Evolutionary conservation across 2,113 vertebrate genomes (phyloP).

Genomic region (Psettodes erumei): DNA sequence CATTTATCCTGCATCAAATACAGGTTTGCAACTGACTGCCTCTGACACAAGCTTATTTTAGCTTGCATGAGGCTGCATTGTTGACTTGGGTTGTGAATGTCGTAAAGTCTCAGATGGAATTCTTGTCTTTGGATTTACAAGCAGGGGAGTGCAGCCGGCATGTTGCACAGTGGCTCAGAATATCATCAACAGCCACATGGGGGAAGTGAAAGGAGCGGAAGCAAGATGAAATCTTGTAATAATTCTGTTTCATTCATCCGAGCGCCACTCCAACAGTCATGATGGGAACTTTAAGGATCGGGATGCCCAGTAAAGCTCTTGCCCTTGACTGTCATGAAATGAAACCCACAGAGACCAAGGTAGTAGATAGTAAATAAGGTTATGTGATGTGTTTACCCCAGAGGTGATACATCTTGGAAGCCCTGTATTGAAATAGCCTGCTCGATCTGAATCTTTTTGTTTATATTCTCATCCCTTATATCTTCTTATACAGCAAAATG

Average conservation of each 20-base stretch:
- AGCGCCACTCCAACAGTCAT: conserved; percentile 27
- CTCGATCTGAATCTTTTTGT: neutral
- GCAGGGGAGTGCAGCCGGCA: conserved; percentile 18
- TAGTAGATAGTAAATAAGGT: conserved; percentile 48
- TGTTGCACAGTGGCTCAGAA: conserved; percentile 49
- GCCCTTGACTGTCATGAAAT: conserved; percentile 25
- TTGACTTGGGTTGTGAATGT: neutral
- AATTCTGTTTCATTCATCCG: conserved; percentile 47
- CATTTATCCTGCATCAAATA: neutral
- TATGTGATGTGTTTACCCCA: conserved; percentile 19
- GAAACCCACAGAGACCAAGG: conserved; percentile 20
- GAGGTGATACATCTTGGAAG: conserved; percentile 5
- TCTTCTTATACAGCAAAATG: neutral
- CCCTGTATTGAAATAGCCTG: neutral
- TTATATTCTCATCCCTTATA: neutral
- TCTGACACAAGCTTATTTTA: neutral
- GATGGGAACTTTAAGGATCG: conserved; percentile 47
- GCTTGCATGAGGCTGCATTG: neutral
- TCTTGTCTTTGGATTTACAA: conserved; percentile 54
- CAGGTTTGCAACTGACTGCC: no score
- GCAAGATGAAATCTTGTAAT: conserved; percentile 61
- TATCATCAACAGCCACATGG: conserved; percentile 46
- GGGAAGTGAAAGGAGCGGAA: conserved; percentile 38
- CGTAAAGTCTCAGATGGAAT: conserved; percentile 32
- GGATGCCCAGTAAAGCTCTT: conserved; percentile 57